Base-by-base conservation (phyloP, 2,113 vertebrate species). In the Campylorhamphus procurvoides region DNA sequence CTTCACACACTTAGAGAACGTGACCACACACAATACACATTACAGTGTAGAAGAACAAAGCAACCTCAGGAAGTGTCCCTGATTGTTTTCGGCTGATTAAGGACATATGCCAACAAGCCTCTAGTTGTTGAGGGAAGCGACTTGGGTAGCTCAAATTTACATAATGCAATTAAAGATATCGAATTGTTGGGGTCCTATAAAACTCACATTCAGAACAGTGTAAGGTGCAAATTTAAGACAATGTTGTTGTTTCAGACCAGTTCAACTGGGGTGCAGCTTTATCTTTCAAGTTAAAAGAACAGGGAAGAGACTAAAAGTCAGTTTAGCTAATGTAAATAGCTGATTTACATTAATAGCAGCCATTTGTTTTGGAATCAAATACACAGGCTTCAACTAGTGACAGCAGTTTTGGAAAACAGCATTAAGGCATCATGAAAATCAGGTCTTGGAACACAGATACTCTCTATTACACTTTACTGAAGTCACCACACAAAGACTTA, bases 71-170 rank as follows among this genome's bases (percentile, higher is more conserved):
- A 89, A 81, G n/a, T 81, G 92, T 88, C 79, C 81, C 93, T 69
- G 87, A 89, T 97, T 96, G 90, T 95, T 87, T 84, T 95, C 28
- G 1, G 85, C 82, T 96, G 86, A 95, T 93, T 93, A 90, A 96
- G 90, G 84, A 83, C 94, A 96, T 91, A 90, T 96, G 94, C 93
- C 93, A 95, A 91, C 93, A 91, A 93, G 87, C 75, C 84, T 64
- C 27, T 6, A 35, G 91, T 90, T 84, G 91, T 62, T 90, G 76
- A 72, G 60, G 67, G 88, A 86, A 75, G 80, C 94, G 81, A 90
- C 79, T 92, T 35, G 52, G 56, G 76, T 56, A 72, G 86, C 56
- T 78, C 79, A 78, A 73, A 96, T 92, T 95, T 96, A 88, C 93
- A 68, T 81, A 94, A 90, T 6, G 1, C 73, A 88, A 81, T 92